Percentiles rank a stretch among this genome's conserved stretches.
phyloP scores from a whole-genome alignment of 2,797 vertebrate genomes.

The Rhabdophis nuchalis region DNA sequence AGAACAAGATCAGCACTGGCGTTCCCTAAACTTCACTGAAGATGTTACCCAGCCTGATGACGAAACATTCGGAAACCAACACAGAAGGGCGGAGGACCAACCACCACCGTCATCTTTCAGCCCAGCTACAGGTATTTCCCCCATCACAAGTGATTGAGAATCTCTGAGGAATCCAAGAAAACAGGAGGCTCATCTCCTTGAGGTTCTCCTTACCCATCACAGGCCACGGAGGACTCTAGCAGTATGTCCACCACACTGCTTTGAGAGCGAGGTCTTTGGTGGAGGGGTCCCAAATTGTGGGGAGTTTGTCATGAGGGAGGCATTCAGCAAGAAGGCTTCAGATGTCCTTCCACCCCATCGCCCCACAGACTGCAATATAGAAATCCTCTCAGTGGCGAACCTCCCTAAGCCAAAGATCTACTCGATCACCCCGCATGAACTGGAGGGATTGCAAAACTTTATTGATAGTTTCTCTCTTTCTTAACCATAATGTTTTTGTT shows the following conservation, averaged over 20 bases:
- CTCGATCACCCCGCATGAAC: no score
- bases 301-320: no score
- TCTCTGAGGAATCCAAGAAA: neutral
- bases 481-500: no score
- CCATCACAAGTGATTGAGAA: neutral
- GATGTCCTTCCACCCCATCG: no score
- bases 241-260: neutral
- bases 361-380: no score
- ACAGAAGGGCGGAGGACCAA: neutral
- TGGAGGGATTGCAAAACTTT: no score
- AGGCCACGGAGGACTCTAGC: neutral
- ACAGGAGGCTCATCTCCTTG: neutral
- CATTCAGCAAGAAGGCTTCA: no score
- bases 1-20: neutral
- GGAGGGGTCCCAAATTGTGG: accelerated
- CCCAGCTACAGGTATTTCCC: neutral
- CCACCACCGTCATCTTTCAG: neutral
- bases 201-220: neutral
- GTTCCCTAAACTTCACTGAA: neutral
- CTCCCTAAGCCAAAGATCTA: no score
- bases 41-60: neutral
- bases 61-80: neutral
- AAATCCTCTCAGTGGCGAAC: no score
- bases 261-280: accelerated
- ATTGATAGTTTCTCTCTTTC: no score